Base-by-base conservation (phyloP, 2,888 invertebrate genomes). In the Ophioninae sp. region DNA sequence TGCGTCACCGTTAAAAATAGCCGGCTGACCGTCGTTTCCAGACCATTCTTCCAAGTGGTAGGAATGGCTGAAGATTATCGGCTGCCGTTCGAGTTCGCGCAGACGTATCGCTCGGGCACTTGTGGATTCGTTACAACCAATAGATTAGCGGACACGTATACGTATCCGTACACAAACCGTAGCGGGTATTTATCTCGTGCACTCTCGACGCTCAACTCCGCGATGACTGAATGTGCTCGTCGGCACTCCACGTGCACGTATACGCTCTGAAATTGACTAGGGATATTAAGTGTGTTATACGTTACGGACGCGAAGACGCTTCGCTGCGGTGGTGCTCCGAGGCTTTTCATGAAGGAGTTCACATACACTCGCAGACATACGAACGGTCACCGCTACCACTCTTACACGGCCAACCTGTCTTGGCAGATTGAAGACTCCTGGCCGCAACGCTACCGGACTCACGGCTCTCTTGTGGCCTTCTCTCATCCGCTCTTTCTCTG, bases 21-120 rank as follows among this genome's bases (percentile, higher is more conserved):
- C 91, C 91, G 91, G 87, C 30, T 91, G 92, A 91, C 91, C 91
- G 89, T 88, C 89, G 88, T 90, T 91, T 91, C 91, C 90, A 91
- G 91, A 90, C 91, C 91, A 91, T 92, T 91, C 91, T 91, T 91
- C 91, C 91, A 91, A 91, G 91, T 91, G 91, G 91, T 91, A 92
- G 91, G 92, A 91, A 91, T 91, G 88, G 89, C 89, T 90, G 87
- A 86, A 86, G 88, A 90, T 89, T 89, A 88, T 88, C 89, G 87
- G 88, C 90, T 89, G 89, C 89, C 57, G 79, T 56, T 61, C 41
- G 21, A 67, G 64, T 57, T 62, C 72, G 72, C 39, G 41, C 59
- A 44, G 59, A 67, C 41, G 67, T 77, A 80, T 83, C 68, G 84
- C 72, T 67, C 41, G 70, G 65, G 64, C 73, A 73, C 79, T 30